phyloP scores from a whole-genome alignment of 2,797 vertebrate species.

The Takifugu ocellatus region DNA sequence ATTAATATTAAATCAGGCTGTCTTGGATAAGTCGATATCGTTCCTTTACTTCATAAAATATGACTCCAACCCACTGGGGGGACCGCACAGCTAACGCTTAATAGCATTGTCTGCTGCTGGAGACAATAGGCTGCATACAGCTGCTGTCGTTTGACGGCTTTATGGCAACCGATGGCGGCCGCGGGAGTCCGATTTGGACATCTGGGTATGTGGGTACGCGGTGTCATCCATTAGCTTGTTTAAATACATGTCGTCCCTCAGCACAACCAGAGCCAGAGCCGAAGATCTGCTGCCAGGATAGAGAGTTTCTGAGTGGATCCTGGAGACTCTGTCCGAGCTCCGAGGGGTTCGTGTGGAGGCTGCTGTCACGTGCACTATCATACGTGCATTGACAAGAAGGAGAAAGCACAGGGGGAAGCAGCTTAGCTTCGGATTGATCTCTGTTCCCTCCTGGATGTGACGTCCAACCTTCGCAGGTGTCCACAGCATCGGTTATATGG shows the following conservation, averaged over 20 bases:
- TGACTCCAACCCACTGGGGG: neutral
- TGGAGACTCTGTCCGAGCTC: too few relatives aligned
- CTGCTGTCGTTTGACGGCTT: constrained; percentile 24
- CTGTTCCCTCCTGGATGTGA: too few relatives aligned
- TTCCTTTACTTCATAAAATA: neutral
- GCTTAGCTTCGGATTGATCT: too few relatives aligned
- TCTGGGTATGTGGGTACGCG: constrained; percentile 10
- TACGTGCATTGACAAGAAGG: too few relatives aligned
- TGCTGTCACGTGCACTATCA: too few relatives aligned
- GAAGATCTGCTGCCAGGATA: too few relatives aligned
- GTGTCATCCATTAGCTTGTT: neutral
- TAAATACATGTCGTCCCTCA: neutral
- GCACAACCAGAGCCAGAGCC: neutral
- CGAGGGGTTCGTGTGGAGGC: too few relatives aligned
- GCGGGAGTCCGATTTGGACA: neutral
- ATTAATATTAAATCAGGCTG: neutral
- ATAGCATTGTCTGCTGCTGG: neutral
- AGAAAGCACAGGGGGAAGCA: too few relatives aligned
- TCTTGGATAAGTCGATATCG: neutral
- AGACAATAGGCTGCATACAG: constrained; percentile 28
- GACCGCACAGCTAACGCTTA: constrained; percentile 2
- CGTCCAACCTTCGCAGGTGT: too few relatives aligned
- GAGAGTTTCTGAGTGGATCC: neutral
- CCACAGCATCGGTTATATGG: neutral
- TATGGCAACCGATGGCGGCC: neutral